Base-by-base conservation (phyloP, 1,140 invertebrate genomes). In the Pristionchus pacificus region DNA sequence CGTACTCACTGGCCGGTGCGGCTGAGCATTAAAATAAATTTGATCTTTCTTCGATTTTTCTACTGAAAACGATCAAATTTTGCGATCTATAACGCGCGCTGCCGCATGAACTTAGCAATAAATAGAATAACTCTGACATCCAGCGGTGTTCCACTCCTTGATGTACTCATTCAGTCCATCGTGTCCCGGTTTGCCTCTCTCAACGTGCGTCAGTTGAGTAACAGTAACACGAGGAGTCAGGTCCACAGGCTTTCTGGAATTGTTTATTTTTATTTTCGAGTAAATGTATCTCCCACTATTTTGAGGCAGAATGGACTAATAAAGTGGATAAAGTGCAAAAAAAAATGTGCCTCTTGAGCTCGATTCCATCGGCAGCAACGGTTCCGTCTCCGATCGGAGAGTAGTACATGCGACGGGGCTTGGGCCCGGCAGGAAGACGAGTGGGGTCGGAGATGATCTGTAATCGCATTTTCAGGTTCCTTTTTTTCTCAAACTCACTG, bases 311-410 rank as follows among this genome's bases (percentile, higher is more conserved):
- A 66, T n/a, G 38, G n/a, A 19, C 27, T 49, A n/a, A n/a, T n/a
- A n/a, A 13, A 64, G 30, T 13, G 25, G 30, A 66, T 49, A 24
- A 38, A 66, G 38, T 49, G 6, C 38, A 49, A 49, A 49, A 49
- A 49, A 10, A 19, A 49, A 49, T 19, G 19, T 10, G 61, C 59
- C 80, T 73, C 58, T 82, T 82, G 65, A 82, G 60, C 60, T 82
- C 80, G 29, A 84, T 70, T 28, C 80, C 80, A 60, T 82, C 80
- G 27, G 81, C 80, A 31, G 81, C 81, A 30, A 81, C 81, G 25
- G 72, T 71, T 64, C 82, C 80, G 68, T 82, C 82, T 31, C 80
- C 80, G 70, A 82, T 82, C 24, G 80, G 80, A 1, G 80, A 84
- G 64, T 82, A 82, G 68, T 70, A 82, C 15, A 82, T 61, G 2